Conservation (phyloP, 1,140 invertebrate species). For the Latrodectus geometricus region DNA sequence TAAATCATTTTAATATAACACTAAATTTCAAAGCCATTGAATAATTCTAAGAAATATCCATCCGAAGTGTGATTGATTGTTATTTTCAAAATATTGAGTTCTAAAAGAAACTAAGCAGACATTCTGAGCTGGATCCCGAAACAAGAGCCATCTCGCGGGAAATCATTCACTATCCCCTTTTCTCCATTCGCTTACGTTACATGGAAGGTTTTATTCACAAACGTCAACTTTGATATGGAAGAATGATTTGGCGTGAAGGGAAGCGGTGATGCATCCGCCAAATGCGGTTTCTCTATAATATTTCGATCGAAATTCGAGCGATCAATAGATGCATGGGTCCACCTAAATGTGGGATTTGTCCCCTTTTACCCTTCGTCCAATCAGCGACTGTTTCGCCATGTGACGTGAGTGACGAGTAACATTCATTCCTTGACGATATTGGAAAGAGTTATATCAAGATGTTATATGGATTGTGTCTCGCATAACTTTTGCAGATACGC, state of each 20-base stretch:
- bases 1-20: too few relatives aligned
- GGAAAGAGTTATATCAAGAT: conserved; percentile 31
- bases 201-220: conserved; percentile 25
- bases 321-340: conserved; percentile 57
- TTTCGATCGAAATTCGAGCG: conserved; percentile 34
- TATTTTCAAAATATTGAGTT: too few relatives aligned
- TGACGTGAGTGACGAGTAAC: conserved; percentile 54
- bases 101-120: background rate
- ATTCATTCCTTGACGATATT: conserved; percentile 49
- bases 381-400: conserved; percentile 46
- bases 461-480: background rate
- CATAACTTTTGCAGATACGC: background rate
- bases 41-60: too few relatives aligned
- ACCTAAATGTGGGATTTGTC: conserved; percentile 58
- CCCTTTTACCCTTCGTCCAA: conserved; percentile 59
- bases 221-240: conserved; percentile 37
- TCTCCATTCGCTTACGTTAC: background rate
- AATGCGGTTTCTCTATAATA: conserved; percentile 48
- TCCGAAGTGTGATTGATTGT: too few relatives aligned
- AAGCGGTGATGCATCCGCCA: conserved; percentile 30
- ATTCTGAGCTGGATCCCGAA: background rate
- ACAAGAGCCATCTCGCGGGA: conserved; percentile 17
- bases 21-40: too few relatives aligned
- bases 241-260: conserved; percentile 6
- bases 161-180: conserved; percentile 2